Percentiles rank a stretch among this genome's conserved stretches.
Evolutionary conservation across 2,888 invertebrate species (phyloP).

Genomic region (Fragum whitleyi): DNA sequence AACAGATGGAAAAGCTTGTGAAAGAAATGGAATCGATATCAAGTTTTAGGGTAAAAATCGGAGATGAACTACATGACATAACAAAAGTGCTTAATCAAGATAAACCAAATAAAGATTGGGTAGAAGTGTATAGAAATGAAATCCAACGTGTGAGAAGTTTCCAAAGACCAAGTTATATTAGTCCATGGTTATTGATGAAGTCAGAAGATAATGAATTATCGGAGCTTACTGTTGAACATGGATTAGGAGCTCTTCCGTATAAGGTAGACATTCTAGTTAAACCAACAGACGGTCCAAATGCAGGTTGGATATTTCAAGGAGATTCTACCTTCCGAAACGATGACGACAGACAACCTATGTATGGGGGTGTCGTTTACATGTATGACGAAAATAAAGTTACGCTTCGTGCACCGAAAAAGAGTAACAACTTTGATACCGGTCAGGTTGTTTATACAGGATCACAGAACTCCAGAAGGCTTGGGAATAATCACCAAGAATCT

Average conservation of each 20-base stretch:
- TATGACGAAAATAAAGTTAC: conserved; percentile 44
- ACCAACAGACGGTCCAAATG: conserved; percentile 37
- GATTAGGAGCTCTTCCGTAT: conserved; percentile 28
- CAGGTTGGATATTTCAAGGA: conserved; percentile 46
- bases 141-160: conserved; percentile 2
- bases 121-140: neutral
- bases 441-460: conserved; percentile 37
- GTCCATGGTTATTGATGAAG: conserved; percentile 44
- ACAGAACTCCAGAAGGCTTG: conserved; percentile 1
- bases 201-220: conserved; percentile 26
- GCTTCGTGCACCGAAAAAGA: conserved; percentile 34
- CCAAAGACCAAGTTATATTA: conserved; percentile 40
- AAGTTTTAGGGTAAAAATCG: neutral
- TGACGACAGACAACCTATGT: neutral
- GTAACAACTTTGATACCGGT: conserved; percentile 26
- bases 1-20: neutral
- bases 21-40: neutral
- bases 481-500: conserved; percentile 34
- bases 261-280: conserved; percentile 53
- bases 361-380: conserved; percentile 46
- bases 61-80: neutral
- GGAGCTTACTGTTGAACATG: conserved; percentile 17
- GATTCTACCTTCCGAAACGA: conserved; percentile 40
- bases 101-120: neutral
- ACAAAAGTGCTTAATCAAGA: neutral